These are phyloP conservation scores for Gallinago solitaria DNA, from an alignment of 2,797 vertebrate genomes.

Conservation along the genomic window DNA sequence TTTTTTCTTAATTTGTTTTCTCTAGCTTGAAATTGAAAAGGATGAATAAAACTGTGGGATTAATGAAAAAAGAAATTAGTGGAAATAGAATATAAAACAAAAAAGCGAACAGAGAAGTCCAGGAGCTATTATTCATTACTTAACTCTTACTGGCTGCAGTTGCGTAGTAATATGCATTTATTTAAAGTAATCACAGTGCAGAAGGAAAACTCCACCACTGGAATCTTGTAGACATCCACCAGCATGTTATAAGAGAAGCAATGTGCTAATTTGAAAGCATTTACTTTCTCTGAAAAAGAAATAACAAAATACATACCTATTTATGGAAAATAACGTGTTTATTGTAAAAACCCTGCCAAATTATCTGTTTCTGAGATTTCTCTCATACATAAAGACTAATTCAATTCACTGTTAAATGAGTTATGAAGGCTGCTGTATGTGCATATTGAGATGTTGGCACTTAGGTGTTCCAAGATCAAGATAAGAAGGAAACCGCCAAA, in stretches of 20 bases:
- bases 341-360: constrained; percentile 16
- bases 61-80: constrained; percentile 75
- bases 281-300: neutral
- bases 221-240: neutral
- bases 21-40: constrained; percentile 78
- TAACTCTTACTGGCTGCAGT: constrained; percentile 22
- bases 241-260: constrained; percentile 2
- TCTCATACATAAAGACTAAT: constrained; percentile 26
- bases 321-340: neutral
- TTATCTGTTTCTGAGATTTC: constrained; percentile 3
- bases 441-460: neutral
- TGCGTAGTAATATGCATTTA: constrained; percentile 33
- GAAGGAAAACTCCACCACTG: neutral
- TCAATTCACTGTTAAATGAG: neutral
- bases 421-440: neutral
- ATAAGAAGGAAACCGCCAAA: constrained; percentile 38
- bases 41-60: constrained; percentile 69
- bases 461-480: constrained; percentile 21
- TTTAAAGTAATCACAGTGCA: constrained; percentile 13
- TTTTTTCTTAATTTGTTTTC: constrained; percentile 81
- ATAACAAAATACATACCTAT: neutral
- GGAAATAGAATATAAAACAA: constrained; percentile 66
- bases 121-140: constrained; percentile 51
- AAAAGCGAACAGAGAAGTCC: constrained; percentile 28
- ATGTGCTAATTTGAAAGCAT: neutral